Conservation (phyloP, 2,797 vertebrate genomes). For the Luscinia megarhynchos region DNA sequence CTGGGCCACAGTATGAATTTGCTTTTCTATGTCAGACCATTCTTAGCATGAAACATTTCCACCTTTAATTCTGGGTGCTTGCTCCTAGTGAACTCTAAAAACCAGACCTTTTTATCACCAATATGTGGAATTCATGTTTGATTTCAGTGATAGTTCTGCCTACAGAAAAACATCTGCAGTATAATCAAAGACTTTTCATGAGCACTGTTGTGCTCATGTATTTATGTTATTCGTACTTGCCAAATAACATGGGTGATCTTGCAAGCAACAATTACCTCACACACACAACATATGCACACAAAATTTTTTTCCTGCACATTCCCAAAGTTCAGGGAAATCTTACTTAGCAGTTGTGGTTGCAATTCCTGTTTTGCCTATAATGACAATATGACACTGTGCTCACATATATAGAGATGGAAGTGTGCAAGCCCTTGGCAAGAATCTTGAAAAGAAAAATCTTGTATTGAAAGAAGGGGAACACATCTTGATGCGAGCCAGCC, state of each 20-base stretch:
- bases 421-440: not conserved
- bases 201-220: not conserved
- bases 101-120: not conserved
- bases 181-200: not conserved
- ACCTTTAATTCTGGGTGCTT: not conserved
- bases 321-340: not conserved
- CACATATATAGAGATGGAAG: not conserved
- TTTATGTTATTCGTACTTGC: not conserved
- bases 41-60: not conserved
- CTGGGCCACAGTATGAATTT: not conserved
- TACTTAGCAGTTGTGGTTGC: not conserved
- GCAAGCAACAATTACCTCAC: not conserved
- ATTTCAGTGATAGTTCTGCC: not conserved
- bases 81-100: not conserved
- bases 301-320: not conserved
- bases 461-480: not conserved
- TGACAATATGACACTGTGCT: not conserved
- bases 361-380: not conserved
- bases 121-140: not conserved
- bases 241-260: not conserved
- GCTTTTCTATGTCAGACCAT: not conserved
- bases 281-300: not conserved
- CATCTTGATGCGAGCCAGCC: not conserved
- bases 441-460: not conserved
- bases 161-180: not conserved